Base-by-base conservation (phyloP, 2,113 vertebrate genomes). In the Fregata magnificens region DNA sequence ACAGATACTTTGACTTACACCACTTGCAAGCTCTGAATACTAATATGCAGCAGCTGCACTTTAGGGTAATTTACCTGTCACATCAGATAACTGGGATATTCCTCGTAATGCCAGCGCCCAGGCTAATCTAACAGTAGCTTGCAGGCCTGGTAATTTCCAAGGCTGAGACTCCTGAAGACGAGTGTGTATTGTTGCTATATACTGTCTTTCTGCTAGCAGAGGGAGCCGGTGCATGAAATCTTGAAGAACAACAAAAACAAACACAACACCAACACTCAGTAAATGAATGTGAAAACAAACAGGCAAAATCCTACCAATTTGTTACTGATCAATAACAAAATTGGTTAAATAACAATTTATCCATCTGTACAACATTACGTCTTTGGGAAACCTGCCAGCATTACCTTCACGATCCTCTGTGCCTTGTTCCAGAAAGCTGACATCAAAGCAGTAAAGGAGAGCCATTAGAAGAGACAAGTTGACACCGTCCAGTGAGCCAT, bases 381-480 rank as follows among this genome's bases (percentile, higher is more conserved):
- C 71, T 55, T 10, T 20, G 34, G 63, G 56, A 87, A 94, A 87
- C 18, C 13, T 47, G 45, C 29, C 61, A 59, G 36, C 42, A n/a
- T 72, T 98, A 99, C 99, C 99, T 79, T 99, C 99, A 96, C 99
- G 97, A 61, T 99, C 99, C 96, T 99, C 99, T 44, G 98, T 98
- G 66, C 98, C 99, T 92, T 99, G 99, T 50, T 99, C 99, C 88
- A 99, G 93, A 88, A 99, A 99, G 88, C 99, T 99, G 94, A 99
- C 99, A 93, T 99, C 99, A 82, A 99, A 99, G 97, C 99, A 99
- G 97, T 99, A 99, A 10, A 99, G 99, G 61, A 99, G 98, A 4
- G 99, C 98, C 99, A 99, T 99, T 36, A 99, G 99, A 82, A 99
- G 98, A 85, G 99, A 98, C 93, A 99, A 95, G 86, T 99, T 99